These are phyloP conservation scores for Enteromius anoplus DNA, from an alignment of 2,797 vertebrate species.

Conservation along the genomic window DNA sequence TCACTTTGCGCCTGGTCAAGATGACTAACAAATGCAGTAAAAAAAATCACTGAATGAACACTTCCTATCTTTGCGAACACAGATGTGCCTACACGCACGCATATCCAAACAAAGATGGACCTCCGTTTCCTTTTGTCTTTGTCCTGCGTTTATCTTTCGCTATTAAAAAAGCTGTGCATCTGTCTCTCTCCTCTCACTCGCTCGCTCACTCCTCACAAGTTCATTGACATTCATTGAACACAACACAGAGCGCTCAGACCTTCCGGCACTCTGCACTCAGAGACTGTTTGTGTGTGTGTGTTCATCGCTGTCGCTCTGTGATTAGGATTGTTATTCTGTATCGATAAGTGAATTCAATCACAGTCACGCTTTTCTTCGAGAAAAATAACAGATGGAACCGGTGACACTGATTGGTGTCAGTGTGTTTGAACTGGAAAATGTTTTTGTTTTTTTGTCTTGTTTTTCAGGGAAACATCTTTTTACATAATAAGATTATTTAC, in stretches of 20 bases:
- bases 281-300: constrained; percentile 39
- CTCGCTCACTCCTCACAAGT: constrained; percentile 49
- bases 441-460: background rate
- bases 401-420: background rate
- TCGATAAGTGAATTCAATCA: constrained; percentile 48
- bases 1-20: constrained; percentile 23
- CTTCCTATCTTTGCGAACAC: constrained; percentile 40
- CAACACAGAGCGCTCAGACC: constrained; percentile 56
- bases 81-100: constrained; percentile 33
- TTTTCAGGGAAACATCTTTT: background rate
- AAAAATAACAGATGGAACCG: constrained; percentile 35
- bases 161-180: constrained; percentile 54
- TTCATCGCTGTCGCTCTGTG: constrained; percentile 27
- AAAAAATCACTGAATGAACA: constrained; percentile 37
- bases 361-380: constrained; percentile 25
- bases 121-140: constrained; percentile 53
- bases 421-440: constrained; percentile 12
- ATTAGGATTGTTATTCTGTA: constrained; percentile 29
- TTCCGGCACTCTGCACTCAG: constrained; percentile 55
- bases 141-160: constrained; percentile 51
- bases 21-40: constrained; percentile 34
- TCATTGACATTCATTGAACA: constrained; percentile 67
- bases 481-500: background rate
- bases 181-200: constrained; percentile 39
- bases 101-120: constrained; percentile 33